Conservation (phyloP, 2,113 vertebrate genomes). For the Sceloporus undulatus region DNA sequence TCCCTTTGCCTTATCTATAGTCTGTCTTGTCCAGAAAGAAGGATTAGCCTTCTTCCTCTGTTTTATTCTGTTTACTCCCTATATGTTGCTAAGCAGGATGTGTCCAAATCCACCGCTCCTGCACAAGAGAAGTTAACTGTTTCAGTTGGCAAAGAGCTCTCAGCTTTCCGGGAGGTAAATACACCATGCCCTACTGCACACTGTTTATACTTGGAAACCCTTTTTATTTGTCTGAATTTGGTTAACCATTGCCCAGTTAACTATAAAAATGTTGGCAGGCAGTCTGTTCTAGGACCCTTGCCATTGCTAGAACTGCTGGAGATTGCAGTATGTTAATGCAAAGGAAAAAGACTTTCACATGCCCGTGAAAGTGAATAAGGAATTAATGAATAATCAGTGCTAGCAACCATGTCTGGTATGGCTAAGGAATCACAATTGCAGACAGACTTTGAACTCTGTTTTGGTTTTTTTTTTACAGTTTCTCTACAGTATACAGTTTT, state of each 20-base stretch:
- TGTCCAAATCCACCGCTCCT: neutral
- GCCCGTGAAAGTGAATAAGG: neutral
- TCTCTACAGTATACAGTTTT: constrained; percentile 11
- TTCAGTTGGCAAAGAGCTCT: neutral
- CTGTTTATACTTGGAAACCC: neutral
- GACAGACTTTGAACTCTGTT: constrained; percentile 37
- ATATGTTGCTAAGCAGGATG: neutral
- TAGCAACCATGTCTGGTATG: neutral
- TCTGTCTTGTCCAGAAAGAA: constrained; percentile 3
- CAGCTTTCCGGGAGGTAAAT: neutral
- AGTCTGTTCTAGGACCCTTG: constrained; percentile 17
- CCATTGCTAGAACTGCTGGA: neutral
- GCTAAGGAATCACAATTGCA: constrained; percentile 13
- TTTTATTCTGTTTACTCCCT: neutral
- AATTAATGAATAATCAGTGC: constrained; percentile 26
- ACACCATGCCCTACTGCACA: neutral
- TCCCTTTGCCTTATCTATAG: neutral
- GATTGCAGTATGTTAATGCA: constrained; percentile 1
- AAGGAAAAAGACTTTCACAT: constrained; percentile 9
- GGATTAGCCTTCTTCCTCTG: neutral
- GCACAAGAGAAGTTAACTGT: constrained; percentile 16
- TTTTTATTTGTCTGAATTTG: constrained; percentile 11
- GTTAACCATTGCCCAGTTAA: constrained; percentile 6
- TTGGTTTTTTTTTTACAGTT: constrained; percentile 23
- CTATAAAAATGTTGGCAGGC: constrained; percentile 25